phyloP scores from a whole-genome alignment of 1,140 invertebrate genomes.

The Halesus radiatus region DNA sequence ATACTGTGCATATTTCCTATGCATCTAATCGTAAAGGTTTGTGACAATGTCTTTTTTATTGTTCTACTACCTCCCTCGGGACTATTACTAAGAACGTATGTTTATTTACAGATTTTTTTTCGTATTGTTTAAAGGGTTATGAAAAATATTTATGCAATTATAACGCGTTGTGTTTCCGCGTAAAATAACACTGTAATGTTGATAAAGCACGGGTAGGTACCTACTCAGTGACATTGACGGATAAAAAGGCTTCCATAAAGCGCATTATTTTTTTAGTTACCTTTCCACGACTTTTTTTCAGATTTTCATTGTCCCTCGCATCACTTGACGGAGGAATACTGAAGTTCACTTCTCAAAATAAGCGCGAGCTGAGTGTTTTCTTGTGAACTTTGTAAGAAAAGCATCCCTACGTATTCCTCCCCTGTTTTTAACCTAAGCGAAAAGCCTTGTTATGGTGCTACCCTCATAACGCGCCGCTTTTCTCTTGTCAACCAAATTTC shows the following conservation, averaged over 20 bases:
- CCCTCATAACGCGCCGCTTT: background rate
- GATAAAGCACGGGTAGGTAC: too few species aligned
- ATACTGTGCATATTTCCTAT: too few species aligned
- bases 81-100: too few species aligned
- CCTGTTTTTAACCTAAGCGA: slow-evolving; percentile 6
- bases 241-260: background rate
- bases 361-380: background rate
- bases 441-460: slow-evolving; percentile 15
- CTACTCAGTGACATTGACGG: too few species aligned
- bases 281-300: background rate
- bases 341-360: background rate
- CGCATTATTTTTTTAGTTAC: background rate
- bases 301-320: background rate
- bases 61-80: too few species aligned
- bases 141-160: too few species aligned
- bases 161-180: too few species aligned
- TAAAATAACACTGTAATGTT: too few species aligned
- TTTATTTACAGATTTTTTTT: too few species aligned
- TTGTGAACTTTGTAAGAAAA: background rate
- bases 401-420: background rate
- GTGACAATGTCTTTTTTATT: too few species aligned
- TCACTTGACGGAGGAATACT: background rate
- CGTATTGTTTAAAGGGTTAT: too few species aligned
- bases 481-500: slow-evolving; percentile 31
- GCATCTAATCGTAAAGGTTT: too few species aligned